phyloP scores from a whole-genome alignment of 2,888 invertebrate genomes.

The Salpingus planirostris region DNA sequence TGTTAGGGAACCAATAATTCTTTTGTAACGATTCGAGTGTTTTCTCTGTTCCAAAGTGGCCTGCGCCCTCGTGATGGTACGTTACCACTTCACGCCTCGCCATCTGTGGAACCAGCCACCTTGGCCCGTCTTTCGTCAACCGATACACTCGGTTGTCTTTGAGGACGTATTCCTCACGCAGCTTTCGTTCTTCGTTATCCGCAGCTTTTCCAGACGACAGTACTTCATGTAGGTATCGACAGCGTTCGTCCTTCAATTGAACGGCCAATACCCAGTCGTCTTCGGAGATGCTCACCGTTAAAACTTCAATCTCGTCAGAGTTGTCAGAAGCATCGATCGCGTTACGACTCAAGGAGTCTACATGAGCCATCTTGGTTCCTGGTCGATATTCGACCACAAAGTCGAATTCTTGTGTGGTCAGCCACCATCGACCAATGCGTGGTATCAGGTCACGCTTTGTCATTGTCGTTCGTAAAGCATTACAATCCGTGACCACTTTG shows the following conservation, averaged over 20 bases:
- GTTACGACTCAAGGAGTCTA: constrained; percentile 16
- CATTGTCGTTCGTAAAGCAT: constrained; percentile 6
- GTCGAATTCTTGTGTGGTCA: constrained; percentile 15
- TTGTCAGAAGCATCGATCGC: constrained; percentile 13
- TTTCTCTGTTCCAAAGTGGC: constrained; percentile 15
- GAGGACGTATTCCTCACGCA: no score
- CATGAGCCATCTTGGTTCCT: constrained; percentile 12
- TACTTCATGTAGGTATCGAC: background rate
- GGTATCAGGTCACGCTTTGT: constrained; percentile 8
- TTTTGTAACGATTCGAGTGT: constrained; percentile 10
- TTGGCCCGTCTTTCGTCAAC: constrained; percentile 4
- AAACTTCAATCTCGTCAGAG: constrained; percentile 7
- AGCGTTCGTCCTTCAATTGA: no score
- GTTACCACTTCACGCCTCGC: constrained; percentile 11
- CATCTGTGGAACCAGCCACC: constrained; percentile 9
- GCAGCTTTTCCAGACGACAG: no score
- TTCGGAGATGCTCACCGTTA: no score
- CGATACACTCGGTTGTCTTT: constrained; percentile 16
- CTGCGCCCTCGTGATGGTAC: constrained; percentile 7
- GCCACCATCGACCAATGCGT: constrained; percentile 9
- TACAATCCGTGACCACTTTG: constrained; percentile 14
- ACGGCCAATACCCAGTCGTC: no score
- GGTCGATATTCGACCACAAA: constrained; percentile 17
- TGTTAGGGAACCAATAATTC: constrained; percentile 17
- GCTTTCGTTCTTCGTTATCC: no score